A percentile compares a stretch with the other conserved stretches of the same genome.
Evolutionary conservation across 2,888 invertebrate species (phyloP).

Genomic region (Chaitophorus viminalis): DNA sequence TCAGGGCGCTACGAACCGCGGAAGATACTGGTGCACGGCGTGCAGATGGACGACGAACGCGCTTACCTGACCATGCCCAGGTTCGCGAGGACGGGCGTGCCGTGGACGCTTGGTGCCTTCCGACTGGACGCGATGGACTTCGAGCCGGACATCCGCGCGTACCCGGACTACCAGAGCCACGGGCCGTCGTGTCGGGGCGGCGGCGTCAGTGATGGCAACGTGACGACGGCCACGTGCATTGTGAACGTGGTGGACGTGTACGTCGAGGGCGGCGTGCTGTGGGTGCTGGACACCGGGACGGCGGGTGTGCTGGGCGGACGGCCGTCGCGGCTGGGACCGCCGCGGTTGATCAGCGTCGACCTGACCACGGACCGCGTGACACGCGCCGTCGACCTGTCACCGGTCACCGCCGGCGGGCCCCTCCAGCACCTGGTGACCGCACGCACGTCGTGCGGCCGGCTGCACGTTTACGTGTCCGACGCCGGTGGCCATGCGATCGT

Average conservation of each 20-base stretch:
- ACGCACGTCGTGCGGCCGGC: not conserved
- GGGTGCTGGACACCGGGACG: conserved; percentile 34
- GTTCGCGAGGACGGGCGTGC: conserved; percentile 28
- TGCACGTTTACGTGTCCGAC: conserved; percentile 37
- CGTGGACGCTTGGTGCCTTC: conserved; percentile 37
- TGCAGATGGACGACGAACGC: conserved; percentile 19
- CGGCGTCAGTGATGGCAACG: not conserved
- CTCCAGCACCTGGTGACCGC: not conserved
- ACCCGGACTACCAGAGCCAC: conserved; percentile 8
- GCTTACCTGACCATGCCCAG: conserved; percentile 31
- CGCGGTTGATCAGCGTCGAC: conserved; percentile 2
- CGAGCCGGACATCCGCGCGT: conserved; percentile 41
- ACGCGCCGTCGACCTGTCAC: not conserved
- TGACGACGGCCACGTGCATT: not conserved
- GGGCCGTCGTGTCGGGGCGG: not conserved
- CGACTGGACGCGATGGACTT: conserved; percentile 25
- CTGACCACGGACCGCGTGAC: conserved; percentile 16
- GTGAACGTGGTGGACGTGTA: conserved; percentile 29
- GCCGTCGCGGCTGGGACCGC: not conserved
- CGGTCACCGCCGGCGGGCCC: not conserved
- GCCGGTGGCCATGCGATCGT: conserved; percentile 1
- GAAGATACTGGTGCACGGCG: conserved; percentile 31
- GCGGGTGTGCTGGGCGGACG: not conserved
- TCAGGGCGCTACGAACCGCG: conserved; percentile 12
- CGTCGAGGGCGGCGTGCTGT: conserved; percentile 1